These are phyloP conservation scores for Anomalospiza imberbis DNA, from an alignment of 2,797 vertebrate species.

Conservation along the genomic window DNA sequence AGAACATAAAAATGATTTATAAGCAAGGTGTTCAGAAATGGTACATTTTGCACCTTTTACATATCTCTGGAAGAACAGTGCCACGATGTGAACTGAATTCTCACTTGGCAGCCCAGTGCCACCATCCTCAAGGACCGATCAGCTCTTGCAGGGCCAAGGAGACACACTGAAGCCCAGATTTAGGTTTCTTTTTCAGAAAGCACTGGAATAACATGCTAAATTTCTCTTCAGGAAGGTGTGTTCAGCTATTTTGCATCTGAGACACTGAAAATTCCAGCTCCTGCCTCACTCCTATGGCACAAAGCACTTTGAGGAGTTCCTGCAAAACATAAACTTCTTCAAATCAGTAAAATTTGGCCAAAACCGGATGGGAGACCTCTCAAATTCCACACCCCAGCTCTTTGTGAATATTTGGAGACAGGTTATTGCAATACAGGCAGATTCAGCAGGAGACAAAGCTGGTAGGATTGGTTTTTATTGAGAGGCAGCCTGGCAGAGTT, in stretches of 20 bases:
- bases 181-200: not conserved
- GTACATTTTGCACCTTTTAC: not conserved
- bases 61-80: accelerated
- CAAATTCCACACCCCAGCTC: not conserved
- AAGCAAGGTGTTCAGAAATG: not conserved
- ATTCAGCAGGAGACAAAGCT: not conserved
- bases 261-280: not conserved
- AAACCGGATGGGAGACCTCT: not conserved
- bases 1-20: not conserved
- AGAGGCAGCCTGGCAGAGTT: not conserved
- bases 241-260: accelerated
- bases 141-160: not conserved
- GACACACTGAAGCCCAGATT: not conserved
- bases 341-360: not conserved
- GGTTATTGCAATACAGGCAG: not conserved
- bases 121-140: accelerated
- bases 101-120: not conserved
- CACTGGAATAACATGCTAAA: accelerated
- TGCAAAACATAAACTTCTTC: not conserved
- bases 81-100: accelerated
- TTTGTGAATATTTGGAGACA: not conserved
- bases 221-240: not conserved
- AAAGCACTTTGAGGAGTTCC: not conserved
- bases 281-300: accelerated
- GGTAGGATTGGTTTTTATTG: not conserved